Evolutionary conservation across 1,140 invertebrate species (phyloP).

Genomic region (Procambarus clarkii): DNA sequence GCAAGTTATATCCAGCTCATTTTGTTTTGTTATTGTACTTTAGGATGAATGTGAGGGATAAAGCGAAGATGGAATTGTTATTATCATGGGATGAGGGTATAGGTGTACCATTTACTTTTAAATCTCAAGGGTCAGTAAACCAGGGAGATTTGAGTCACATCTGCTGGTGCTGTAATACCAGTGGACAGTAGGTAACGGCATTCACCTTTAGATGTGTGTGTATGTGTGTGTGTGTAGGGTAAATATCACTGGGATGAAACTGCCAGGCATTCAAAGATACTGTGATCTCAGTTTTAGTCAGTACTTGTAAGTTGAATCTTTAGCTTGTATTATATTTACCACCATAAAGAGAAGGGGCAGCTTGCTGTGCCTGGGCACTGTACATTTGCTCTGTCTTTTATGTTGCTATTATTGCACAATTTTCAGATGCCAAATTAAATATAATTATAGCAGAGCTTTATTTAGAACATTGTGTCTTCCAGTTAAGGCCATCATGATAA

Average conservation of each 20-base stretch:
- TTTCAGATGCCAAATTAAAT: slow-evolving; percentile 10
- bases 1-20: background rate
- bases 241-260: slow-evolving; percentile 16
- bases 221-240: background rate
- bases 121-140: background rate
- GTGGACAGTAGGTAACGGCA: background rate
- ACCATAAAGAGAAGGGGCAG: background rate
- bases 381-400: slow-evolving; percentile 8
- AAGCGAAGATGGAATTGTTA: background rate
- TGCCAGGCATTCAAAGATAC: slow-evolving; percentile 58
- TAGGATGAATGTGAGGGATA: background rate
- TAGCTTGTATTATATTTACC: background rate
- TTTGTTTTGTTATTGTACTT: background rate
- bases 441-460: slow-evolving; percentile 9
- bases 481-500: background rate
- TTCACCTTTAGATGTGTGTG: background rate
- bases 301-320: slow-evolving; percentile 5
- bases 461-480: slow-evolving; percentile 8
- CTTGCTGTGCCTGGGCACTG: background rate
- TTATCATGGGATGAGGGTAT: background rate
- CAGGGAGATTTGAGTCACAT: background rate
- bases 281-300: slow-evolving; percentile 67
- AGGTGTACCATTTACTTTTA: background rate
- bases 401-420: background rate
- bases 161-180: background rate